A percentile compares a stretch with the other conserved stretches of the same genome.
phyloP scores from a whole-genome alignment of 2,888 invertebrate species.

The Cryptocheilus praepositus region DNA sequence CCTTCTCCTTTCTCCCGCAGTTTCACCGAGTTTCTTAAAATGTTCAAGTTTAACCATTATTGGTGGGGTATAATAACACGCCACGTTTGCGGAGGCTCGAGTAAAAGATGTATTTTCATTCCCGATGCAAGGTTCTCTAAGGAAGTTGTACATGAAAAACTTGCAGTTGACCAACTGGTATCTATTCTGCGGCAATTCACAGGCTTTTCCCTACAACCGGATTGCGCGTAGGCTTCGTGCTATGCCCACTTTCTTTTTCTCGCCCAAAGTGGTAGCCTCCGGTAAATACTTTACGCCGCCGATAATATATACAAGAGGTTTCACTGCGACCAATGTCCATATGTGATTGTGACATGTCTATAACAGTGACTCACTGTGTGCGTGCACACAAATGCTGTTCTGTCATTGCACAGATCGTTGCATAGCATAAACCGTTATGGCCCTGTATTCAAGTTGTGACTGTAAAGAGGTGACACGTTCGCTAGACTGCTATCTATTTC shows the following conservation, averaged over 20 bases:
- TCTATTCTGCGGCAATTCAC: too few relatives aligned
- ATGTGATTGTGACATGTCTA: slow-evolving; percentile 57
- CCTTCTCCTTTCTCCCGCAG: neutral
- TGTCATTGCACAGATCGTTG: slow-evolving; percentile 16
- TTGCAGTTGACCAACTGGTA: too few relatives aligned
- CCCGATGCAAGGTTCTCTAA: too few relatives aligned
- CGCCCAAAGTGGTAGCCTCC: slow-evolving; percentile 40
- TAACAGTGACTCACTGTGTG: slow-evolving; percentile 26
- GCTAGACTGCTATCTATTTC: slow-evolving; percentile 40
- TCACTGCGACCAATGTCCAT: slow-evolving; percentile 42
- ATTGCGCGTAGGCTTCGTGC: too few relatives aligned
- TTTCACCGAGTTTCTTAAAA: too few relatives aligned
- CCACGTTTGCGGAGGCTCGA: too few relatives aligned
- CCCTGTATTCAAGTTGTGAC: slow-evolving; percentile 26
- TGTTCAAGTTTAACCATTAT: too few relatives aligned
- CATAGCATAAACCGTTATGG: slow-evolving; percentile 49
- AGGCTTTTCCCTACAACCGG: too few relatives aligned
- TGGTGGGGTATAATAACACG: too few relatives aligned
- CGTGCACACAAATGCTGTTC: slow-evolving; percentile 5
- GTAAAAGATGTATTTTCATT: too few relatives aligned
- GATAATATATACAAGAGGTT: slow-evolving; percentile 50
- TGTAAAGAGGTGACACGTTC: slow-evolving; percentile 40
- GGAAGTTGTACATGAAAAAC: too few relatives aligned
- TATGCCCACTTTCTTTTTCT: slow-evolving; percentile 1
- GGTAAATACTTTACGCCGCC: slow-evolving; percentile 50